Conservation (phyloP, 2,888 invertebrate species). For the Limnephilus auricula region DNA sequence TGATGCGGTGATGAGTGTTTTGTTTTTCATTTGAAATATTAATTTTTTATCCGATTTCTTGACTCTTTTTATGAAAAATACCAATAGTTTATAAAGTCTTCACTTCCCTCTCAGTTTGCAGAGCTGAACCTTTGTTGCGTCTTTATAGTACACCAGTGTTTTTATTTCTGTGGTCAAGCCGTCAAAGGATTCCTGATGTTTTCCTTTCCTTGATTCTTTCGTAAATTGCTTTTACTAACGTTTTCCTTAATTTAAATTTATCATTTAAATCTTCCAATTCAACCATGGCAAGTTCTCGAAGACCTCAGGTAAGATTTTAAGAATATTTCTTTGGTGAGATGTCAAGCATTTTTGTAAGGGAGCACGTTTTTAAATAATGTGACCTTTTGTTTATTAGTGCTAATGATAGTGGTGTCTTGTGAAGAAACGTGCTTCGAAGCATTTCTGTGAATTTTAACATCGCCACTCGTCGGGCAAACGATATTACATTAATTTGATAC, state of each 20-base stretch:
- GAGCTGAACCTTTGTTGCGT: background rate
- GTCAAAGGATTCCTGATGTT: background rate
- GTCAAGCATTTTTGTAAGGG: background rate
- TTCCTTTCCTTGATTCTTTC: background rate
- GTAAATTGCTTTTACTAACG: background rate
- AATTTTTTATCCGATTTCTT: background rate
- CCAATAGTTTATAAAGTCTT: background rate
- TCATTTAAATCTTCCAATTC: background rate
- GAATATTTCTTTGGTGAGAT: background rate
- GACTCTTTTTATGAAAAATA: background rate
- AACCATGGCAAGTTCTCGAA: conserved; percentile 25
- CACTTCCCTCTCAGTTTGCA: background rate
- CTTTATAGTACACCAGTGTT: background rate
- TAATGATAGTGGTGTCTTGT: background rate
- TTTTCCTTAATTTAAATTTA: background rate
- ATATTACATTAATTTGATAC: background rate
- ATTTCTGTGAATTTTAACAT: background rate
- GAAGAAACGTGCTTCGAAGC: background rate
- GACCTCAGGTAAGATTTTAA: conserved; percentile 8
- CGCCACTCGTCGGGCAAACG: background rate
- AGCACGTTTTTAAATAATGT: background rate
- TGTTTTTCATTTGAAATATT: background rate
- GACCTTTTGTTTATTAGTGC: background rate
- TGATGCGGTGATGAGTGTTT: background rate
- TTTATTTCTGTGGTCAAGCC: background rate